Evolutionary conservation across 1,140 invertebrate genomes (phyloP), one percentile per base, ranked within the genome.

Genomic region (Temnothorax longispinosus): DNA sequence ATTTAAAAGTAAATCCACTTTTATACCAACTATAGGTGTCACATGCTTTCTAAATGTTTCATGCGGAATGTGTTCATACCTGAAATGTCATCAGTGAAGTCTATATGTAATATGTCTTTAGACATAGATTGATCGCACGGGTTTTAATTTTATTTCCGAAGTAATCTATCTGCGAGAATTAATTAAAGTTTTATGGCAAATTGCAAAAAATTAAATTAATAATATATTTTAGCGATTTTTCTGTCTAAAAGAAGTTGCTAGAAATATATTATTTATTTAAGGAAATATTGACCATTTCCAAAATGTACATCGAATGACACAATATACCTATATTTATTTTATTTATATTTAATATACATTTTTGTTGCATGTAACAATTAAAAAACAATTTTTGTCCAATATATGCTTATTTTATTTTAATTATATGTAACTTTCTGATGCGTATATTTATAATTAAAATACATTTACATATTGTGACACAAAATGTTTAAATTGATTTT

Each of bases 1-100:
- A 35, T 64, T 78, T 78, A 67, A 81, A 81, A 81, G 15, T 54
- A 41, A 69, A 71, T 71, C 65, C 35, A 71, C 47, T 71, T 81
- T 56, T 81, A 56, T 47, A 32, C 21, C 11, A 35, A 4, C 44
- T 21, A 21, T 4, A 67, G 47, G 32, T 11, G 76, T 50, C 18
- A 80, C 13, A 41, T 52, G 10, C n/a, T 50, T 64, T 35, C 18
- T 67, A 7, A 80, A 80, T 67, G 32, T 52, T 67, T 67, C 60
- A 80, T 27, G 32, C 32, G 32, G 18, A 52, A 80, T 38, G 18
- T 38, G 44, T 65, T 6, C 27, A 35, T 67, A 38, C 41, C 15
- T 13, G n/a, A 80, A 69, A 80, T 41, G 13, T 54, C 35, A 54
- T 38, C 11, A 67, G 41, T 35, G 27, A 47, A 47, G 1, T 67